These are phyloP conservation scores for Spilarctia lutea DNA, from an alignment of 2,888 invertebrate species.

Conservation along the genomic window DNA sequence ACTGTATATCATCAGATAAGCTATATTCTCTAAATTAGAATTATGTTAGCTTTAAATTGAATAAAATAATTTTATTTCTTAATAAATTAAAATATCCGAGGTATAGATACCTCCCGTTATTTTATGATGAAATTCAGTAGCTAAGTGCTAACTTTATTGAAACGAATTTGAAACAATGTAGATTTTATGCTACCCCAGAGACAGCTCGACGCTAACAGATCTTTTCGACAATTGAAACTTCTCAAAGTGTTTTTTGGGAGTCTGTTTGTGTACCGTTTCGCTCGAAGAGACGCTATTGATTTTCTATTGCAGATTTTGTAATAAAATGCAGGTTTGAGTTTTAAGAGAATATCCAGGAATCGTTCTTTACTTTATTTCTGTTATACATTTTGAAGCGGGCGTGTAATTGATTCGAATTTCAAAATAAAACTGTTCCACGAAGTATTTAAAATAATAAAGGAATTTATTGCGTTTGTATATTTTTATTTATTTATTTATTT, in stretches of 20 bases:
- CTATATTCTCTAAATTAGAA: background rate
- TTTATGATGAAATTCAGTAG: constrained; percentile 11
- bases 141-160: constrained; percentile 17
- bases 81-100: background rate
- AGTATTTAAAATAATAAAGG: no score
- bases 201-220: constrained; percentile 24
- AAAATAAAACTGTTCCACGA: background rate
- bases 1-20: background rate
- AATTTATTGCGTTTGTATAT: no score
- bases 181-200: constrained; percentile 36
- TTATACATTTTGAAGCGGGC: background rate
- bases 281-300: constrained; percentile 2
- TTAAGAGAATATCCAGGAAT: background rate
- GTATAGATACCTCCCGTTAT: background rate
- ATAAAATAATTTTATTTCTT: background rate
- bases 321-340: constrained; percentile 1
- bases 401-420: background rate
- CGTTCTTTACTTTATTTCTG: background rate
- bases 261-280: background rate
- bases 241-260: constrained; percentile 4
- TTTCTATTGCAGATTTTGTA: background rate
- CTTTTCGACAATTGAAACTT: constrained; percentile 31
- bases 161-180: constrained; percentile 30
- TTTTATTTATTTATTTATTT: no score
- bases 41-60: background rate